These are phyloP conservation scores for Pachyuromys duprasi DNA, from an alignment of 2,797 vertebrate species.

Conservation along the genomic window DNA sequence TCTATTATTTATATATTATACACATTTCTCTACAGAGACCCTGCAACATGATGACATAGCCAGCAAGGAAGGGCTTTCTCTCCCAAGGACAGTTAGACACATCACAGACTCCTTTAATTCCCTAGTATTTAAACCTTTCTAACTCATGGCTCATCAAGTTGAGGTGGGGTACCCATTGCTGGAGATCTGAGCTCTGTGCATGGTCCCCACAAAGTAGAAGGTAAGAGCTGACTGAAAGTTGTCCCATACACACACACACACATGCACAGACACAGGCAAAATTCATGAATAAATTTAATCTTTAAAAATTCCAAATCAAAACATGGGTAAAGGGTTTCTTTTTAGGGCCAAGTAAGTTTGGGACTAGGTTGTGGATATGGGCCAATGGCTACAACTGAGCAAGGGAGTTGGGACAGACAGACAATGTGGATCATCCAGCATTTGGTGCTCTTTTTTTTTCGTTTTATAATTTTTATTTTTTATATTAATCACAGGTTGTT, in stretches of 20 bases:
- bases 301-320: neutral
- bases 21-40: conserved; percentile 48
- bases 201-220: neutral
- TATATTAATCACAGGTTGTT: too few relatives aligned
- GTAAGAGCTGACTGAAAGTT: neutral
- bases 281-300: neutral
- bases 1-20: conserved; percentile 90
- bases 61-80: conserved; percentile 45
- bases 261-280: neutral
- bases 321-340: neutral
- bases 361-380: neutral
- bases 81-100: neutral
- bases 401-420: neutral
- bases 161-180: neutral
- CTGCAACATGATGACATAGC: conserved; percentile 8
- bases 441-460: too few relatives aligned
- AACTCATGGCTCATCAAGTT: neutral
- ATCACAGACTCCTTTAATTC: neutral
- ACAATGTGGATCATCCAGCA: neutral
- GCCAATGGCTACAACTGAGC: neutral
- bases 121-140: conserved; percentile 24
- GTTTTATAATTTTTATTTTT: too few relatives aligned
- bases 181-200: neutral
- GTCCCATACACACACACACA: fast-evolving
- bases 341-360: neutral